Conservation (phyloP, 2,113 vertebrate genomes). For the Hyperopisus bebe region DNA sequence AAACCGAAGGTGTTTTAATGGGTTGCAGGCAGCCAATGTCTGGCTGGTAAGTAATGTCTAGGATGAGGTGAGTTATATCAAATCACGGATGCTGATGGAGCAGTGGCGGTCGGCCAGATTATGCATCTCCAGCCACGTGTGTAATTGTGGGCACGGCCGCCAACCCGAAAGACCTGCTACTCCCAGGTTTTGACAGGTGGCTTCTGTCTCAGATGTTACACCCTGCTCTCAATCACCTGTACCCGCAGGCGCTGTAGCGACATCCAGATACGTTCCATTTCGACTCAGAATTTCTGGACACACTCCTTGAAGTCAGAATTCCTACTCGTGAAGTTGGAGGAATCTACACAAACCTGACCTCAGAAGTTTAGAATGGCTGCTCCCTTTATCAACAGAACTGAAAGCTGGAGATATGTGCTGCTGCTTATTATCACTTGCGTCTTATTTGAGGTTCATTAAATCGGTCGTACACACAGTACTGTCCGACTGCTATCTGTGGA, state of each 20-base stretch:
- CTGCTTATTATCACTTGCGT: background rate
- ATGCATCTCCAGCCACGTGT: background rate
- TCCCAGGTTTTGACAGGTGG: background rate
- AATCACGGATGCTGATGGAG: background rate
- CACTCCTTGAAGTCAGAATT: background rate
- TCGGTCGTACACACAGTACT: background rate
- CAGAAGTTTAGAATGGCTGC: background rate
- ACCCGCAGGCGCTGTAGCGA: background rate
- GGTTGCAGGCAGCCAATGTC: background rate
- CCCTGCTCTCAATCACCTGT: background rate
- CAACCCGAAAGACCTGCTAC: background rate
- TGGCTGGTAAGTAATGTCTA: background rate
- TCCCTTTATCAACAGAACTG: background rate
- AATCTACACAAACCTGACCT: background rate
- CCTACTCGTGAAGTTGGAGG: background rate
- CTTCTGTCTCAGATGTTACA: background rate
- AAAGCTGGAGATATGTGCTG: background rate
- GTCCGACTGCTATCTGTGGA: background rate
- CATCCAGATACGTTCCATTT: background rate
- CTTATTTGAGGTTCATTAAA: background rate
- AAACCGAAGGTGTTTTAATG: background rate
- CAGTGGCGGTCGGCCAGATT: background rate
- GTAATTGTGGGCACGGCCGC: background rate
- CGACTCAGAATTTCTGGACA: background rate
- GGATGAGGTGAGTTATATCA: background rate